Conservation (phyloP, 2,113 vertebrate genomes). For the Arothron firmamentum region DNA sequence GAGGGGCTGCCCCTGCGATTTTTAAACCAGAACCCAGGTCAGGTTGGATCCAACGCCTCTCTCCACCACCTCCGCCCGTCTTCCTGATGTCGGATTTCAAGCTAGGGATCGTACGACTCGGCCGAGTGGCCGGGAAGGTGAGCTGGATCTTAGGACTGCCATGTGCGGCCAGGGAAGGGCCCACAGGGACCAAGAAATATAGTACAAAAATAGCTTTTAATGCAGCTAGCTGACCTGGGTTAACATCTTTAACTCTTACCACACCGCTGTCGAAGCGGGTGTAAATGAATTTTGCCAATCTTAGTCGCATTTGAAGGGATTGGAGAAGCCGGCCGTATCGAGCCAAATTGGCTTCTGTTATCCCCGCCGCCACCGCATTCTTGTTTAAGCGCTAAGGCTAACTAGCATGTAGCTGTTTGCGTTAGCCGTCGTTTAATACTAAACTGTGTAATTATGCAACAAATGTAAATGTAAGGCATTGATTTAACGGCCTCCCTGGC, state of each 20-base stretch:
- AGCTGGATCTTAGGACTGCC: constrained; percentile 72
- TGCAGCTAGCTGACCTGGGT: neutral
- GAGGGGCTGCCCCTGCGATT: constrained; percentile 64
- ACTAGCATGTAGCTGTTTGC: constrained; percentile 38
- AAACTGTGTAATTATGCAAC: neutral
- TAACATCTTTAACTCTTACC: fast-evolving
- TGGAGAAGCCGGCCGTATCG: constrained; percentile 48
- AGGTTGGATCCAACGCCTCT: constrained; percentile 39
- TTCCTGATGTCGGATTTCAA: constrained; percentile 93
- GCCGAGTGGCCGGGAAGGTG: constrained; percentile 97
- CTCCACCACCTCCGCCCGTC: constrained; percentile 34
- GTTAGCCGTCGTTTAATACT: constrained; percentile 13
- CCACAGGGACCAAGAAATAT: constrained; percentile 46
- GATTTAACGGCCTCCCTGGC: neutral
- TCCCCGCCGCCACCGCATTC: constrained; percentile 34
- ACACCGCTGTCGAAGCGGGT: too few relatives aligned
- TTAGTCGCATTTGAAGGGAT: constrained; percentile 37
- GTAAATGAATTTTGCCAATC: neutral
- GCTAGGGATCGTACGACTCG: constrained; percentile 92
- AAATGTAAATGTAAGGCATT: neutral
- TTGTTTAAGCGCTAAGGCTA: constrained; percentile 50
- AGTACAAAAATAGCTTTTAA: constrained; percentile 3
- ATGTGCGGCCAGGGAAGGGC: constrained; percentile 76
- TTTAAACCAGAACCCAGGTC: constrained; percentile 25
- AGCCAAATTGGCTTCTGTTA: constrained; percentile 33